Evolutionary conservation across 1,140 invertebrate species (phyloP).

Genomic region (Nixonia krombeini): DNA sequence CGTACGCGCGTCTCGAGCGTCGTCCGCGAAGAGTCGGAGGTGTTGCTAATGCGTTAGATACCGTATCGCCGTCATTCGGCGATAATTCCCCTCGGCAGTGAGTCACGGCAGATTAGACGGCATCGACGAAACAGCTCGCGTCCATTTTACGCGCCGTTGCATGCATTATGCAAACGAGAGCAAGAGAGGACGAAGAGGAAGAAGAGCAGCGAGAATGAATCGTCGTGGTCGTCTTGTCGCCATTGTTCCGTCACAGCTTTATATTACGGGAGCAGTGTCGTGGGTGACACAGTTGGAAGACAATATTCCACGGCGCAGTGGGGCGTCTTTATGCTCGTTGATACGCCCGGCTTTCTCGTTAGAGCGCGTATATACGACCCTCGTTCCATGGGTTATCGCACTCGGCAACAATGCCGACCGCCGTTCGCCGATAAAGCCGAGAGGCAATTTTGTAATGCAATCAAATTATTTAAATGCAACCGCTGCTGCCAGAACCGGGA

Average conservation of each 20-base stretch:
- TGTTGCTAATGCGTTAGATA: no score
- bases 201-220: slow-evolving; percentile 31
- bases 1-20: no score
- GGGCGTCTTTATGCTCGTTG: slow-evolving; percentile 44
- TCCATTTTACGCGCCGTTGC: slow-evolving; percentile 18
- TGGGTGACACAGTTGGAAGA: slow-evolving; percentile 49
- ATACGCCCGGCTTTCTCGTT: slow-evolving; percentile 33
- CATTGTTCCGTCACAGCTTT: slow-evolving; percentile 50
- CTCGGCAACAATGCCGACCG: slow-evolving; percentile 13
- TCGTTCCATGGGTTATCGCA: slow-evolving; percentile 31
- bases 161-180: slow-evolving; percentile 41
- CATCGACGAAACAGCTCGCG: slow-evolving; percentile 20
- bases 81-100: no score
- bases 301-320: slow-evolving; percentile 40
- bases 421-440: slow-evolving; percentile 19
- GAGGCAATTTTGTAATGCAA: background rate
- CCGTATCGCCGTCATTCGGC: no score
- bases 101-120: slow-evolving; percentile 23
- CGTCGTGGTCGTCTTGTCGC: slow-evolving; percentile 38
- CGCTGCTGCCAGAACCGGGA: no score
- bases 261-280: slow-evolving; percentile 40
- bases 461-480: no score
- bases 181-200: slow-evolving; percentile 14
- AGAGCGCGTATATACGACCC: slow-evolving; percentile 20
- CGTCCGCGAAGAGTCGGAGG: no score